Evolutionary conservation across 2,113 vertebrate species (phyloP), one percentile per base, ranked within the genome.

Genomic region (Brevimyrus niger): DNA sequence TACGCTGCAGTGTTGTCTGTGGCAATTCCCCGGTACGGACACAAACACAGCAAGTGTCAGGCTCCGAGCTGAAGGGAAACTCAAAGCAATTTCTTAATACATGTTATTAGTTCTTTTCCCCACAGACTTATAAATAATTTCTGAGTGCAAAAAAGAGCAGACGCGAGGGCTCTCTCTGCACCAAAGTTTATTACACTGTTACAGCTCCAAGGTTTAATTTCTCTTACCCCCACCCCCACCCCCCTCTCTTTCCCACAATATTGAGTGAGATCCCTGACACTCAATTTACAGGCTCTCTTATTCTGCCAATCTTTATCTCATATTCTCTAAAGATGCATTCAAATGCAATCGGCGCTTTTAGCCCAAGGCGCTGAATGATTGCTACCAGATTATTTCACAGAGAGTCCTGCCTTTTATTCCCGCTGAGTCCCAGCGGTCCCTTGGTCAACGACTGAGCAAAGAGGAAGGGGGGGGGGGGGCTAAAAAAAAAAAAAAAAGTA

Each of bases 381-480:
- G 91, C 87, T 53, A 91, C 91, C 91, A 90, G 91, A 88, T 91
- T 86, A 90, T 91, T 92, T 93, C 87, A 89, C 42, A 31, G 86
- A 91, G 86, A 91, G 80, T 76, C 89, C 86, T 44, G 73, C 85
- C 91, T 93, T 92, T 93, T 93, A 92, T 94, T 93, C 90, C 94
- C 88, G 69, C 10, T 21, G 47, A 88, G 82, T 11, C 89, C 10
- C 87, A 61, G 89, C 89, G 94, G 93, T 93, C 89, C 89, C 92
- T 89, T 87, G 92, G 94, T 89, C 94, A 95, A 94, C 93, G 94
- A 95, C 94, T 94, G 93, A 91, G 87, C 38, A 73, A 89, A 91
- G 92, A 89, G 92, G 91, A 90, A 73, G 89, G 90, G 17, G 17
- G 4, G 51, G 17, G 51, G 53, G 19, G 1, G 89, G 17, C n/a